Evolutionary conservation across 2,888 invertebrate species (phyloP).

Genomic region (Ariolimax columbianus): DNA sequence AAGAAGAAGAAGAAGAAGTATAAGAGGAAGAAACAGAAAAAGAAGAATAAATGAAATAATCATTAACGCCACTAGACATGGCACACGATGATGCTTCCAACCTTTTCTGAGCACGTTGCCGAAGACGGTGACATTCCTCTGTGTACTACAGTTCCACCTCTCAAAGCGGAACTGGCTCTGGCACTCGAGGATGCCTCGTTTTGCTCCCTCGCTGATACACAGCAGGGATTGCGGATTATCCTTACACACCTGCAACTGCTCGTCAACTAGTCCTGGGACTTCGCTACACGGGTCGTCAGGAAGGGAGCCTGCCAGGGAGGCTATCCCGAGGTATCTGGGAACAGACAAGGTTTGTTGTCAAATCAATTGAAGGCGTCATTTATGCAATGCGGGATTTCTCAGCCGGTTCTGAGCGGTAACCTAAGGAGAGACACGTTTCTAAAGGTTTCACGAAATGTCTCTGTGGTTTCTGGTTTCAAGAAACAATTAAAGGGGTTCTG

Average conservation of each 20-base stretch:
- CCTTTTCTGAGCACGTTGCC: slow-evolving; percentile 81
- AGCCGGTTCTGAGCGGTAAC: too few relatives aligned
- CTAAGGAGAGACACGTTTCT: too few relatives aligned
- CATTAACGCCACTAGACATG: not conserved
- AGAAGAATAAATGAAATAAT: not conserved
- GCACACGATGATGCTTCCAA: slow-evolving; percentile 64
- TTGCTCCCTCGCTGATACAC: slow-evolving; percentile 81
- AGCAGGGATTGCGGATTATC: slow-evolving; percentile 81
- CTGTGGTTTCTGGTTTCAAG: too few relatives aligned
- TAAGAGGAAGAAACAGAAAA: too few relatives aligned
- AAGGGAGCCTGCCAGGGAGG: slow-evolving; percentile 62
- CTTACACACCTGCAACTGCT: slow-evolving; percentile 80
- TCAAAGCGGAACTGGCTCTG: slow-evolving; percentile 82
- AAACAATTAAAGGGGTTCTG: too few relatives aligned
- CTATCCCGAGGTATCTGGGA: slow-evolving; percentile 71
- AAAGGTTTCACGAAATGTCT: too few relatives aligned
- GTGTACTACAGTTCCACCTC: slow-evolving; percentile 82
- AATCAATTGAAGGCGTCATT: not conserved
- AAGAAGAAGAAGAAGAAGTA: too few relatives aligned
- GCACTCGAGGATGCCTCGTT: slow-evolving; percentile 81
- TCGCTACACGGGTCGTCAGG: slow-evolving; percentile 65
- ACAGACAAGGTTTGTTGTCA: not conserved
- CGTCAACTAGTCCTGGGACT: slow-evolving; percentile 70
- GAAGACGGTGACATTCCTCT: slow-evolving; percentile 79
- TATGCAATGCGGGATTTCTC: too few relatives aligned